Conservation (phyloP, 2,113 vertebrate species). For the Eulemur rufifrons region DNA sequence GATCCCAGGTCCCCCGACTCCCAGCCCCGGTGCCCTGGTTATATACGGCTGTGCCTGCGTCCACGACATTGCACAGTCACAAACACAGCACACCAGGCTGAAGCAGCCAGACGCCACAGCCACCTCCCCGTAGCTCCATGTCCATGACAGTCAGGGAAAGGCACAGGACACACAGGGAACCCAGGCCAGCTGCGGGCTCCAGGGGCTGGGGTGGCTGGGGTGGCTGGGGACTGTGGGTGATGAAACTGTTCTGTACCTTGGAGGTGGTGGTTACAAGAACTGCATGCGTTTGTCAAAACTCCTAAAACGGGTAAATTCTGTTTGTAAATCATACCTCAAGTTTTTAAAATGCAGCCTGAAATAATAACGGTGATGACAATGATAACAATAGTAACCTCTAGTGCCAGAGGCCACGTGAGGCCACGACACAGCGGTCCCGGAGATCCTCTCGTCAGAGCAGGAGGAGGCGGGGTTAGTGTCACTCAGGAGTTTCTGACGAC, state of each 20-base stretch:
- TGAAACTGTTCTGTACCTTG: not conserved
- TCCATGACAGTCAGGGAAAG: not conserved
- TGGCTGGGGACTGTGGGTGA: not conserved
- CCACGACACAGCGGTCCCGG: rapidly evolving
- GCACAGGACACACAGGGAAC: not conserved
- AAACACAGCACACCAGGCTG: rapidly evolving
- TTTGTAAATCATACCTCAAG: not conserved
- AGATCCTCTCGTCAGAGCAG: not conserved
- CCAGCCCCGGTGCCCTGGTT: not conserved
- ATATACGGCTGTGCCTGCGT: rapidly evolving
- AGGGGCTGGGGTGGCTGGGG: not conserved
- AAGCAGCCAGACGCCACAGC: rapidly evolving
- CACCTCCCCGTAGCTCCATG: rapidly evolving
- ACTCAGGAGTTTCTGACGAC: rapidly evolving
- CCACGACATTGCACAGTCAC: rapidly evolving
- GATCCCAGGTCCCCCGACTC: not conserved
- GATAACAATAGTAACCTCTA: not conserved
- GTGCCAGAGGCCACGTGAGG: not conserved
- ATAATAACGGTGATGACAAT: not conserved
- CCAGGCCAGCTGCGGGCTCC: rapidly evolving
- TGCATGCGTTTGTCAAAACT: not conserved
- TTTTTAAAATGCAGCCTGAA: not conserved
- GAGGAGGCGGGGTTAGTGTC: rapidly evolving
- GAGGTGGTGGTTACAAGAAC: not conserved
- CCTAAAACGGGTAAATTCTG: not conserved